phyloP scores from a whole-genome alignment of 2,888 invertebrate genomes.

The Callimorpha dominula region DNA sequence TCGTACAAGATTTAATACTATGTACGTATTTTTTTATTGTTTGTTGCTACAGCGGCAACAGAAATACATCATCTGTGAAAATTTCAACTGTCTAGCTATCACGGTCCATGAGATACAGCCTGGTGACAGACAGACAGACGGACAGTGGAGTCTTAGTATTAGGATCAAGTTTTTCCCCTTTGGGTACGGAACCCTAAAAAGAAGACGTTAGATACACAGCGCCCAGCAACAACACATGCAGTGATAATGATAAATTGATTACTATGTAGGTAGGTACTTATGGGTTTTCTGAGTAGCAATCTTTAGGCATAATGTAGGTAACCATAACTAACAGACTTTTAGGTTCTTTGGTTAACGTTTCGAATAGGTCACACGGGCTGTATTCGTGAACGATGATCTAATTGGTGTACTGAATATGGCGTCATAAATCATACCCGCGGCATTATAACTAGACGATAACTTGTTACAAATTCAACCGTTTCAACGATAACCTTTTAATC shows the following conservation, averaged over 20 bases:
- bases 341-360: background rate
- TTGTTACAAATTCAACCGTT: conserved; percentile 77
- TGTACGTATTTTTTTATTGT: too few relatives aligned
- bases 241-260: background rate
- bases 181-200: background rate
- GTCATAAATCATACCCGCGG: conserved; percentile 55
- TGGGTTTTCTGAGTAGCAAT: background rate
- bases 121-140: too few relatives aligned
- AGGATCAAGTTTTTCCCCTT: too few relatives aligned
- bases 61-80: too few relatives aligned
- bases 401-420: conserved; percentile 29
- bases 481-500: conserved; percentile 77
- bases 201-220: background rate
- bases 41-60: too few relatives aligned
- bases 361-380: background rate
- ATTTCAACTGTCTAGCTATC: too few relatives aligned
- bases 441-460: conserved; percentile 70
- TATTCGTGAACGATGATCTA: background rate
- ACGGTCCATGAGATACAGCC: too few relatives aligned
- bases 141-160: too few relatives aligned
- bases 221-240: background rate
- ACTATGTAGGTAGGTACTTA: background rate
- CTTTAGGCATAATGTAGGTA: background rate
- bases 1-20: too few relatives aligned
- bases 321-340: background rate